These are phyloP conservation scores for Thripadectes ignobilis DNA, from an alignment of 2,797 vertebrate species.

Conservation along the genomic window DNA sequence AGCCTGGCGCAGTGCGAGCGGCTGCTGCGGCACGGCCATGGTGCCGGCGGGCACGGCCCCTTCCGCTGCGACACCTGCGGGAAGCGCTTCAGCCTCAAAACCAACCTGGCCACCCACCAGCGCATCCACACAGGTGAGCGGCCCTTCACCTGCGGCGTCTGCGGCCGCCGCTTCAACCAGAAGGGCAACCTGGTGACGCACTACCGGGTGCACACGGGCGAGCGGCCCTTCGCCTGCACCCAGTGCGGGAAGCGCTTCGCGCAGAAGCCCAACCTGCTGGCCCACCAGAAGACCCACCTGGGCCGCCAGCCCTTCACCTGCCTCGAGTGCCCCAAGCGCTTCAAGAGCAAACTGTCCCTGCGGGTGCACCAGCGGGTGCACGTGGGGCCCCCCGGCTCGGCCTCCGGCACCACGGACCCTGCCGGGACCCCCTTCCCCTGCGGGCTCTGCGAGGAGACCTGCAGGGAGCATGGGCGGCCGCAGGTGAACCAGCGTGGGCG, in stretches of 20 bases:
- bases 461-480: not conserved
- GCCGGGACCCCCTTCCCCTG: not conserved
- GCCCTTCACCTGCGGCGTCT: slow-evolving; percentile 84
- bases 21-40: not conserved
- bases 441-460: not conserved
- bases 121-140: slow-evolving; percentile 86
- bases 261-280: slow-evolving; percentile 84
- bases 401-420: not conserved
- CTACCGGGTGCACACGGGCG: slow-evolving; percentile 86
- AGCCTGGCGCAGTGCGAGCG: slow-evolving; percentile 2
- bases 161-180: slow-evolving; percentile 89
- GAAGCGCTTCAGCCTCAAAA: slow-evolving; percentile 86
- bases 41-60: slow-evolving; percentile 34
- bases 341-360: slow-evolving; percentile 44
- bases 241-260: slow-evolving; percentile 56
- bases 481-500: not conserved
- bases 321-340: slow-evolving; percentile 29
- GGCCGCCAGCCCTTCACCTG: slow-evolving; percentile 34
- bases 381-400: not conserved
- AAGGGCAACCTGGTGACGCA: slow-evolving; percentile 89
- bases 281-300: slow-evolving; percentile 84
- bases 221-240: slow-evolving; percentile 76
- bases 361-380: slow-evolving; percentile 37
- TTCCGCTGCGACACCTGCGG: slow-evolving; percentile 77
- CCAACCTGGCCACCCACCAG: slow-evolving; percentile 88